Base-by-base conservation (phyloP, 2,113 vertebrate species). In the Lontra canadensis region DNA sequence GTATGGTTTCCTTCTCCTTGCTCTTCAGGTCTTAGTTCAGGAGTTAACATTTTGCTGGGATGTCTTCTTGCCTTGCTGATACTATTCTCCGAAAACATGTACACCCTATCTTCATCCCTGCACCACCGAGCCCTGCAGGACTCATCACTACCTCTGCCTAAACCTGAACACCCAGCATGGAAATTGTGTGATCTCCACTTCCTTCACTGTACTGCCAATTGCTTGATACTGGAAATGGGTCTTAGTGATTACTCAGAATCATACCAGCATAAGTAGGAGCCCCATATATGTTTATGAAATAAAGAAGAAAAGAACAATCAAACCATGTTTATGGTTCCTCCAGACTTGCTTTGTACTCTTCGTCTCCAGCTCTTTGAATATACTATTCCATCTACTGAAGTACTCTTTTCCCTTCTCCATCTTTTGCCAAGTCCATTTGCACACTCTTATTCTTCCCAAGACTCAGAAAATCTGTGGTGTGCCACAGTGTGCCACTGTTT, bases 371-470 rank as follows among this genome's bases (percentile, higher is more conserved):
- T 23, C 36, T 36, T 55, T 36, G 39, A 52, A n/a, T 25, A 47
- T 61, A 26, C 36, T 65, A 0, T 65, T 79, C 34, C 55, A 80
- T 14, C 47, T 69, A 39, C 36, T 20, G 3, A 44, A n/a, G 21
- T 36, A 47, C 1, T 65, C n/a, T 23, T 86, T 55, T 78, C 31
- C 3, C 1, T 88, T 79, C n/a, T 76, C 36, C 13, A 65, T 76
- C 69, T 92, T 73, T 69, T 63, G 39, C 36, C 69, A 94, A 94
- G 18, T 73, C 14, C 67, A 47, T 65, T 59, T 67, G 67, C 63
- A 91, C 61, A 63, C 9, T 39, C 9, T 21, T 15, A 57, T 71
- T 83, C 67, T 94, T 95, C 36, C 29, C 6, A 3, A 90, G 61
- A 89, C 1, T 42, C 65, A 47, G 67, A 86, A 84, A 73, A 80